Evolutionary conservation across 2,113 vertebrate genomes (phyloP).

Genomic region (Atlantisia rogersi): DNA sequence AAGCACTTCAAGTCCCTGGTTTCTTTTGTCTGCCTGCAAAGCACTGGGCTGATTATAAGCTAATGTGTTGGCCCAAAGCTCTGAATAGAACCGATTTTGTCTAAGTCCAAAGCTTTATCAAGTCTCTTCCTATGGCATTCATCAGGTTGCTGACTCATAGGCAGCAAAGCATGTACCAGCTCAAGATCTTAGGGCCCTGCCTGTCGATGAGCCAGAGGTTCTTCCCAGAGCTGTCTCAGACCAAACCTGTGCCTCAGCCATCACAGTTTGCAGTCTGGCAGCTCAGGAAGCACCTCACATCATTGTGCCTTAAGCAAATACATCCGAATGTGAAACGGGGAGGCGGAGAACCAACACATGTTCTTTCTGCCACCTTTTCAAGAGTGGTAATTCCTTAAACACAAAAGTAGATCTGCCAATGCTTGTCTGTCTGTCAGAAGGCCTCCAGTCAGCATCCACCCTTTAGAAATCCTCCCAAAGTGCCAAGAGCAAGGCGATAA

Average conservation of each 20-base stretch:
- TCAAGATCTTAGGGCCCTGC: background rate
- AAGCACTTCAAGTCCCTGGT: background rate
- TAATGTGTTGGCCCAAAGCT: background rate
- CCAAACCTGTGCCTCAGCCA: background rate
- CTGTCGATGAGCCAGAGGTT: background rate
- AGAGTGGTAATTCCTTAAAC: background rate
- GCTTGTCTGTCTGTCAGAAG: background rate
- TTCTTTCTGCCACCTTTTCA: background rate
- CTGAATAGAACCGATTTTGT: background rate
- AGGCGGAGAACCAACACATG: background rate
- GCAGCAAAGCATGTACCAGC: background rate
- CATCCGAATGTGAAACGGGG: background rate
- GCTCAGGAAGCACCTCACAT: background rate
- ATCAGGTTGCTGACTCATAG: rapidly evolving
- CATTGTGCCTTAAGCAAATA: background rate
- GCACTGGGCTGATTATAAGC: background rate
- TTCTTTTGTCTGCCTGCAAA: background rate
- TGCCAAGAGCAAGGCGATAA: background rate
- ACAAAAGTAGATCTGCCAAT: background rate
- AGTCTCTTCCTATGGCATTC: background rate
- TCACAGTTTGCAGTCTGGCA: background rate
- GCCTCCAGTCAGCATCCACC: background rate
- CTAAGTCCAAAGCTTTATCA: background rate
- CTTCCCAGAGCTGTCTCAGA: background rate
- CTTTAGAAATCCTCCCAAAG: background rate